These are phyloP conservation scores for Ammodytes marinus DNA, from an alignment of 2,113 vertebrate genomes.

Conservation along the genomic window DNA sequence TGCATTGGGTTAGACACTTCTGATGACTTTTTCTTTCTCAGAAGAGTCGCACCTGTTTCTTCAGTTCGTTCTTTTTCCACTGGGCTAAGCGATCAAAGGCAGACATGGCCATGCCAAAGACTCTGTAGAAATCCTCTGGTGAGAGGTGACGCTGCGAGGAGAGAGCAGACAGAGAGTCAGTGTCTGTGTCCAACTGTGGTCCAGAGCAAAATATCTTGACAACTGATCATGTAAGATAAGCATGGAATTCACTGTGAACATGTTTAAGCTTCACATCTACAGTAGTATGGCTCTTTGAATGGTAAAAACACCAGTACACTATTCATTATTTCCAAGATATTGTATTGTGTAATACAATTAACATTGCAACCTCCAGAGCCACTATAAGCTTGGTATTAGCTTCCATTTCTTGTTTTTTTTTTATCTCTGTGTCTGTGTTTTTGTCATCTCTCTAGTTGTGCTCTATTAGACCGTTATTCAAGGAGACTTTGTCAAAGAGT, in stretches of 20 bases:
- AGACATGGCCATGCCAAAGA: constrained; percentile 95
- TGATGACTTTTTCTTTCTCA: constrained; percentile 69
- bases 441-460: not conserved
- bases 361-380: too few relatives aligned
- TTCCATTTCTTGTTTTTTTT: too few relatives aligned
- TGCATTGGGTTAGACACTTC: not conserved
- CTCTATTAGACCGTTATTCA: not conserved
- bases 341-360: too few relatives aligned
- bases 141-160: constrained; percentile 92
- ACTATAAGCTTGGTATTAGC: too few relatives aligned
- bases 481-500: not conserved
- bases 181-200: not conserved
- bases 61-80: constrained; percentile 98
- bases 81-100: constrained; percentile 94
- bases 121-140: constrained; percentile 95
- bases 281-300: not conserved
- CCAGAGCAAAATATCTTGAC: not conserved
- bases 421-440: not conserved
- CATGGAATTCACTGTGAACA: not conserved
- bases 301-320: not conserved
- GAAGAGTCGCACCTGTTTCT: constrained; percentile 96
- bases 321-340: not conserved
- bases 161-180: not conserved
- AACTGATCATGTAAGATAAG: not conserved
- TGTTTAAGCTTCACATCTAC: not conserved